phyloP scores from a whole-genome alignment of 2,113 vertebrate genomes.

The Nesoenas mayeri region DNA sequence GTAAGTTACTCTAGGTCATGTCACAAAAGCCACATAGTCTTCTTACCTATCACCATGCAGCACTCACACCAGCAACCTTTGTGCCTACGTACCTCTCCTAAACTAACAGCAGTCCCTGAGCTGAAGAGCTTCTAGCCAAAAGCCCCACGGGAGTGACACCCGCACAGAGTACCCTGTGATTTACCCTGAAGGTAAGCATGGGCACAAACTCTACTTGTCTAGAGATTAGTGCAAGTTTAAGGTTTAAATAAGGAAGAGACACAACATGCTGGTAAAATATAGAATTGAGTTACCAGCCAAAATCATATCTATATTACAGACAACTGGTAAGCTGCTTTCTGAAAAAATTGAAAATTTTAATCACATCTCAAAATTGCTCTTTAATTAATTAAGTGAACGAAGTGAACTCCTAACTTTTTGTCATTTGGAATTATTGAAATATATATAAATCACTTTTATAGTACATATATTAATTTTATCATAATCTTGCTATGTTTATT shows the following conservation, averaged over 20 bases:
- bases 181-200: neutral
- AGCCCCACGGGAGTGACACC: neutral
- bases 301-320: neutral
- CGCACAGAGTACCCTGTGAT: neutral
- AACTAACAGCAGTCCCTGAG: neutral
- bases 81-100: neutral
- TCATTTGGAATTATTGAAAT: neutral
- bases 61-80: neutral
- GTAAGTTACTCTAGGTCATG: neutral
- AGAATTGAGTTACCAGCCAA: neutral
- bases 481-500: neutral
- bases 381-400: neutral
- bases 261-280: neutral
- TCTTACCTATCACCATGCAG: neutral
- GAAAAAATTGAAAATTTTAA: neutral
- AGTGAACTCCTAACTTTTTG: neutral
- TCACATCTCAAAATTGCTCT: neutral
- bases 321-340: neutral
- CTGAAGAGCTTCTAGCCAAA: neutral
- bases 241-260: neutral
- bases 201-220: neutral
- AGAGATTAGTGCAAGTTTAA: neutral
- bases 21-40: neutral
- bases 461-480: neutral
- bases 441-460: neutral